Evolutionary conservation across 2,113 vertebrate species (phyloP).

Genomic region (Sturnus vulgaris): DNA sequence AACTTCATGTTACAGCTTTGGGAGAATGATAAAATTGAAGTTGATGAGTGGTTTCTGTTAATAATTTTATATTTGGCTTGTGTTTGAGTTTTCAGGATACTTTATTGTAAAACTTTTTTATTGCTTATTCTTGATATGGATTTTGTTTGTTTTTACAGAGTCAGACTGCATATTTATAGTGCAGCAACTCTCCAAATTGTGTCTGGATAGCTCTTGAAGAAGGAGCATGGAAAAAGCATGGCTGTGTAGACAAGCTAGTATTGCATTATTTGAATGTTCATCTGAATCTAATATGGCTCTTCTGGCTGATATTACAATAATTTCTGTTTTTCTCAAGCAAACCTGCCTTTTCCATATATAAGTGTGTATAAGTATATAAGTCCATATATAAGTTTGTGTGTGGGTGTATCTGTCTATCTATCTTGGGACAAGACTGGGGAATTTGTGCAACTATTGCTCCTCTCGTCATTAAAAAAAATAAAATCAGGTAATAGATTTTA

Average conservation of each 20-base stretch:
- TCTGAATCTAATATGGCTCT: neutral
- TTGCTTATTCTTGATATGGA: neutral
- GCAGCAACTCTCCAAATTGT: neutral
- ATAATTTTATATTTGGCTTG: conserved; percentile 20
- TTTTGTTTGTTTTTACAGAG: conserved; percentile 35
- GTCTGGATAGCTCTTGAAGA: neutral
- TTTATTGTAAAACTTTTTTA: conserved; percentile 30
- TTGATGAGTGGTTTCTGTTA: conserved; percentile 6
- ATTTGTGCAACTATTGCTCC: neutral
- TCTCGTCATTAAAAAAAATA: neutral
- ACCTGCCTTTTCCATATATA: neutral
- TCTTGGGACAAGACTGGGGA: neutral
- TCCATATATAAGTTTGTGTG: neutral
- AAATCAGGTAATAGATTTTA: neutral
- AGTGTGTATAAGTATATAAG: too few relatives aligned
- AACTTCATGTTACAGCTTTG: neutral
- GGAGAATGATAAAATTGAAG: neutral
- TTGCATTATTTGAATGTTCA: neutral
- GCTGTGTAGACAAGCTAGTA: neutral
- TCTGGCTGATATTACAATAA: neutral
- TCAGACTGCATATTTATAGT: neutral
- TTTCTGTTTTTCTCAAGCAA: neutral
- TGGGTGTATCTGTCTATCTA: neutral
- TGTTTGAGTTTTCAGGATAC: conserved; percentile 8
- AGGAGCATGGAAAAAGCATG: neutral